phyloP scores from a whole-genome alignment of 2,113 vertebrate genomes.

The Nicator chloris region DNA sequence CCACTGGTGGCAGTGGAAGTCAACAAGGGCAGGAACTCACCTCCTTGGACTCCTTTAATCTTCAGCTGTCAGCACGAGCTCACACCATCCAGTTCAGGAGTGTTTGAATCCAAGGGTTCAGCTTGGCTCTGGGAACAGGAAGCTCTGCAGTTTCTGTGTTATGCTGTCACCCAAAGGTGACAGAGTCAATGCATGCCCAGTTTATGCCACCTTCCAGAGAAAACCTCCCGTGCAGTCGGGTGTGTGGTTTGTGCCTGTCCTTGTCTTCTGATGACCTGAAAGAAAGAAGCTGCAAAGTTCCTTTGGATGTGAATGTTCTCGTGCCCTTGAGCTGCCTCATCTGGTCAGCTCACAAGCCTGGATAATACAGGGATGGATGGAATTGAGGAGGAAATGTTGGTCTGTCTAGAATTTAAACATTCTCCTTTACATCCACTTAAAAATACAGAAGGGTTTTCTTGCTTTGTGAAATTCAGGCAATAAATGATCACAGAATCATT shows the following conservation, averaged over 20 bases:
- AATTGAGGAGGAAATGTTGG: not conserved
- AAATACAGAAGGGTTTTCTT: not conserved
- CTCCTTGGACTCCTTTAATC: not conserved
- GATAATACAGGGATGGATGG: not conserved
- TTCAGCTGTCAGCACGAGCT: not conserved
- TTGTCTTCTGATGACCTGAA: not conserved
- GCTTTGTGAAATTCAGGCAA: not conserved
- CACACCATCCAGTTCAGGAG: not conserved
- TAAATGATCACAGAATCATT: not conserved
- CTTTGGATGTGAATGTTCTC: not conserved
- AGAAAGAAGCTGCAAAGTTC: not conserved
- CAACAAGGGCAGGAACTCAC: not conserved
- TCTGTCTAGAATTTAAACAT: not conserved
- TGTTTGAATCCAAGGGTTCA: not conserved
- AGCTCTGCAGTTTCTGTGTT: not conserved
- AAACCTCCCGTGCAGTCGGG: not conserved
- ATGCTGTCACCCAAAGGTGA: not conserved
- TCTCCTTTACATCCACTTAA: not conserved
- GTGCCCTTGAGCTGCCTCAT: not conserved
- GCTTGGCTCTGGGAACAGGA: not conserved
- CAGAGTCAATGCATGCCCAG: rapidly evolving
- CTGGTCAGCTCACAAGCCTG: not conserved
- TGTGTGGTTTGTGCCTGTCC: not conserved
- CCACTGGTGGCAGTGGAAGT: not conserved
- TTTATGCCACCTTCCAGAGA: not conserved